Conservation (phyloP, 2,888 invertebrate genomes). For the Didymodactylos carnosus region DNA sequence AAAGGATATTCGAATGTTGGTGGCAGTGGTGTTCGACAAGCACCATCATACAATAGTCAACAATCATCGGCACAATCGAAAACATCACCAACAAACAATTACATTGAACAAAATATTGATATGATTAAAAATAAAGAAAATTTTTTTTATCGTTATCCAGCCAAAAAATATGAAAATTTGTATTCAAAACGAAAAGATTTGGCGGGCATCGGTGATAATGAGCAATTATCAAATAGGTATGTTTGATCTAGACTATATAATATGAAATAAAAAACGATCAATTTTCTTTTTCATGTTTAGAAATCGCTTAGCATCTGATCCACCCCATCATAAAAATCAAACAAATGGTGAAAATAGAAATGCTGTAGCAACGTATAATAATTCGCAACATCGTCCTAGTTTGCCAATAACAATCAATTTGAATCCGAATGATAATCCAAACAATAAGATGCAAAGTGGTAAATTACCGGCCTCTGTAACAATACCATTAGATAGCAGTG, state of each 20-base stretch:
- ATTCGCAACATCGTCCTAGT: not conserved
- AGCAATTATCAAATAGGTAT: not conserved
- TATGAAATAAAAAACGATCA: too few relatives aligned
- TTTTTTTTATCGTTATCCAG: slow-evolving; percentile 5
- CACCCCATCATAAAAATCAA: too few relatives aligned
- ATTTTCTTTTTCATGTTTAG: too few relatives aligned
- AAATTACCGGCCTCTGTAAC: not conserved
- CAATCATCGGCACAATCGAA: not conserved
- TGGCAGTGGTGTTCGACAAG: not conserved
- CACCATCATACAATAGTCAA: not conserved
- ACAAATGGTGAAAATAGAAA: too few relatives aligned
- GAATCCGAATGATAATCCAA: not conserved
- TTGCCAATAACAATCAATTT: not conserved
- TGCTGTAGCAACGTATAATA: not conserved
- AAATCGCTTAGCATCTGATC: too few relatives aligned
- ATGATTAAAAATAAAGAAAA: slow-evolving; percentile 10
- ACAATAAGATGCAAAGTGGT: too few relatives aligned
- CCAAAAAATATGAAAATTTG: slow-evolving; percentile 1
- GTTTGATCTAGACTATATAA: too few relatives aligned
- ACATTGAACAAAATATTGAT: slow-evolving; percentile 4
- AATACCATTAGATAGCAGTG: not conserved
- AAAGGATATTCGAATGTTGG: not conserved
- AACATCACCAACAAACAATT: not conserved
- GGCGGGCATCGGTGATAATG: not conserved
- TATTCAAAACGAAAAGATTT: not conserved